These are phyloP conservation scores for Hemiprocne comata DNA, from an alignment of 2,113 vertebrate species.

Conservation along the genomic window DNA sequence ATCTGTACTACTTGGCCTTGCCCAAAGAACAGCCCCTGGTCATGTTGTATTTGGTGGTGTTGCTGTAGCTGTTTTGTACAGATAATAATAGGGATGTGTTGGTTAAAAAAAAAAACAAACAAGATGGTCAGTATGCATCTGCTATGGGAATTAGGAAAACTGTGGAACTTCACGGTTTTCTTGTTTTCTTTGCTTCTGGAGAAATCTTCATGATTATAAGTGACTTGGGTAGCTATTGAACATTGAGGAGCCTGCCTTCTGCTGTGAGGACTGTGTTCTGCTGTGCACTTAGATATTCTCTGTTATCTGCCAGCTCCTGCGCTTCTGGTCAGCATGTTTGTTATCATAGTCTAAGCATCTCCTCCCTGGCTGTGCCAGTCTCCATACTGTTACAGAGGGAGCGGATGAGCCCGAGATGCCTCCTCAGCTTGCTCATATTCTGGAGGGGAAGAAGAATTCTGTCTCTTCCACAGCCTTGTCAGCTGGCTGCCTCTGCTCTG, in stretches of 20 bases:
- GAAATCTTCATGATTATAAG: not conserved
- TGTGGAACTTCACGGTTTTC: not conserved
- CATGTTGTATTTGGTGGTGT: not conserved
- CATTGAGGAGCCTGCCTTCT: not conserved
- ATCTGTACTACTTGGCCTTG: not conserved
- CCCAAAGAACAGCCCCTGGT: not conserved
- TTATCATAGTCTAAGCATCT: not conserved
- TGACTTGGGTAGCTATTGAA: not conserved
- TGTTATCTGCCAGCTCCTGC: not conserved
- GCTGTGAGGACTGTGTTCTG: not conserved
- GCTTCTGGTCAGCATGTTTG: not conserved
- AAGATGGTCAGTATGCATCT: not conserved
- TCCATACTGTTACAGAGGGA: not conserved
- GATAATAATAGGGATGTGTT: not conserved
- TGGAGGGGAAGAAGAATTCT: not conserved
- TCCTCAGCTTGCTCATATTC: not conserved
- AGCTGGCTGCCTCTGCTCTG: not conserved
- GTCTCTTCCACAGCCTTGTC: not conserved
- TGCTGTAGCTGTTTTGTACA: not conserved
- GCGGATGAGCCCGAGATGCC: not conserved
- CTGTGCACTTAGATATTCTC: not conserved
- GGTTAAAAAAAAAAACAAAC: not conserved
- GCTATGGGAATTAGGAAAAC: not conserved
- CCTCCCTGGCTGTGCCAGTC: not conserved
- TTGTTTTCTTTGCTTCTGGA: not conserved